Conservation (phyloP, 2,113 vertebrate genomes). For the Melanotaenia duboulayi region DNA sequence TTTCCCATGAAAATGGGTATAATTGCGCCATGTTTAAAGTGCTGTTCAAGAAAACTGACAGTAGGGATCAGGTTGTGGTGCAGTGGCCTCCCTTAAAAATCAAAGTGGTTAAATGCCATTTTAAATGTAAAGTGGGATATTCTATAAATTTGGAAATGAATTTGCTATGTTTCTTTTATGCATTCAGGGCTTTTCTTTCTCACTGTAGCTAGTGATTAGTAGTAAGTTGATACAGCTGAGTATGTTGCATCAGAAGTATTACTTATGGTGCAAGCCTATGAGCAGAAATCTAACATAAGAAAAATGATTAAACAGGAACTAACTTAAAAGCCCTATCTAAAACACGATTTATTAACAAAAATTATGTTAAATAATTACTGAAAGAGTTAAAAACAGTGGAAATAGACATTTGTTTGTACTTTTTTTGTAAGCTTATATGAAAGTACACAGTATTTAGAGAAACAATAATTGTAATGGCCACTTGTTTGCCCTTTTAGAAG, state of each 20-base stretch:
- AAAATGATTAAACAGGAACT: not conserved
- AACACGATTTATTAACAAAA: not conserved
- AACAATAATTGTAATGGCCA: slow-evolving; percentile 71
- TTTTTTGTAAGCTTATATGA: not conserved
- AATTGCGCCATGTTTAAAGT: slow-evolving; percentile 63
- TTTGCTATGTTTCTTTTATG: slow-evolving; percentile 29
- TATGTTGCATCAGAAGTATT: not conserved
- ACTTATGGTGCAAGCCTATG: not conserved
- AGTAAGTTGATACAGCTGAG: not conserved
- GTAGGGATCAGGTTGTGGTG: slow-evolving; percentile 54
- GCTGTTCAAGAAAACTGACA: slow-evolving; percentile 67
- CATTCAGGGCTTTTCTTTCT: not conserved
- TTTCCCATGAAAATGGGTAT: slow-evolving; percentile 69
- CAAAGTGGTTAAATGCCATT: slow-evolving; percentile 46
- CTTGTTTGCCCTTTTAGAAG: slow-evolving; percentile 62
- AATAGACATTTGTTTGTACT: not conserved
- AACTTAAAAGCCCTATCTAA: not conserved
- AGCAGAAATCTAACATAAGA: not conserved
- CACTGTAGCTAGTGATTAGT: not conserved
- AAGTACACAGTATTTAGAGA: slow-evolving; percentile 28
- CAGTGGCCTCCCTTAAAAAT: slow-evolving; percentile 39
- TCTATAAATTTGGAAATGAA: slow-evolving; percentile 41
- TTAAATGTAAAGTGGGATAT: slow-evolving; percentile 49
- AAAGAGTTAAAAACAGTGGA: not conserved
- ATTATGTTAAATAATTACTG: not conserved